Evolutionary conservation across 1,140 invertebrate genomes (phyloP).

Genomic region (Zelostemma sp.): DNA sequence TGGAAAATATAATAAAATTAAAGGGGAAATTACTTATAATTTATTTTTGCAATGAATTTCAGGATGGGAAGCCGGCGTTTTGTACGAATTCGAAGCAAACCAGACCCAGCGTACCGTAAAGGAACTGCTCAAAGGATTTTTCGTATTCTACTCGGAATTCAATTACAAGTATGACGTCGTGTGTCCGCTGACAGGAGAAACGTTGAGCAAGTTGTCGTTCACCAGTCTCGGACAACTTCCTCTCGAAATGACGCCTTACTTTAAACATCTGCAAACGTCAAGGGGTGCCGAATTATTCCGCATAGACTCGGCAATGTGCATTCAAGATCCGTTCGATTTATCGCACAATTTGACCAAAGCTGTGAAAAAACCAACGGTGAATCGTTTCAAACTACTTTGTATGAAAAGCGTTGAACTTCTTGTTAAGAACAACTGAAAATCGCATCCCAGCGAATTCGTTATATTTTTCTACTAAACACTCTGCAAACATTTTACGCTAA

Average conservation of each 20-base stretch:
- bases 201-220: neutral
- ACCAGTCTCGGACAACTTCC: neutral
- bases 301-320: neutral
- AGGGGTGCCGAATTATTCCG: neutral
- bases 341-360: constrained; percentile 4
- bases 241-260: neutral
- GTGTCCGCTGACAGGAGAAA: constrained; percentile 26
- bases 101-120: constrained; percentile 6
- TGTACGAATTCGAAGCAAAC: constrained; percentile 5
- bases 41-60: constrained; percentile 12
- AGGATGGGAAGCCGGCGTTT: constrained; percentile 44
- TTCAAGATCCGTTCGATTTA: constrained; percentile 4
- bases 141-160: constrained; percentile 32
- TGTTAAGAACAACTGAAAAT: neutral
- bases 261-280: neutral
- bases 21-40: neutral
- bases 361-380: neutral
- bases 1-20: neutral
- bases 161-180: constrained; percentile 19
- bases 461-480: too few relatives aligned
- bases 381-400: neutral
- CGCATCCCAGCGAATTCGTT: too few relatives aligned
- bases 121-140: constrained; percentile 22
- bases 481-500: too few relatives aligned
- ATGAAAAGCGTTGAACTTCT: neutral